phyloP scores from a whole-genome alignment of 2,113 vertebrate species.

The Vulpes lagopus region DNA sequence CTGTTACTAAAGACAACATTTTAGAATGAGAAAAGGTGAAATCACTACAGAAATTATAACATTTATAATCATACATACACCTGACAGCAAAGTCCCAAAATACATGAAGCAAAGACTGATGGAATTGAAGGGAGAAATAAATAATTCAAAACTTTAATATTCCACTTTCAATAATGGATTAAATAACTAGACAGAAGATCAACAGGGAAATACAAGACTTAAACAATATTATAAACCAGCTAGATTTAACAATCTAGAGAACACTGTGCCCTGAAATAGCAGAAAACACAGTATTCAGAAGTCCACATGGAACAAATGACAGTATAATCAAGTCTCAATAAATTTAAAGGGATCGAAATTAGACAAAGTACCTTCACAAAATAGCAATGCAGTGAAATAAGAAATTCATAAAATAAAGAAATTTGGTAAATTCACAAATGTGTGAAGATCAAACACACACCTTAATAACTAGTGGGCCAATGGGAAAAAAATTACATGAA shows the following conservation, averaged over 20 bases:
- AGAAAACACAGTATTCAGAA: neutral
- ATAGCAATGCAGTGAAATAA: neutral
- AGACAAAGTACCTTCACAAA: neutral
- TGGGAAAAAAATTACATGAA: neutral
- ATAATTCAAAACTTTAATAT: neutral
- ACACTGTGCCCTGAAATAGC: neutral
- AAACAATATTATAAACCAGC: neutral
- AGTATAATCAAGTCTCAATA: neutral
- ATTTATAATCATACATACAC: neutral
- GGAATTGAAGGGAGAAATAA: neutral
- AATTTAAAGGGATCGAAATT: neutral
- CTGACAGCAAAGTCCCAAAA: neutral
- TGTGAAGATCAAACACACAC: neutral
- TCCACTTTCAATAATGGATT: neutral
- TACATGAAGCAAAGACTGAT: neutral
- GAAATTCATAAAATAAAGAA: neutral
- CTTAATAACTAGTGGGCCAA: neutral
- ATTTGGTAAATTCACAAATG: neutral
- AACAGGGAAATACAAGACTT: neutral
- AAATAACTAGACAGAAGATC: neutral
- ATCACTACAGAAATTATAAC: neutral
- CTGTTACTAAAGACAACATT: neutral
- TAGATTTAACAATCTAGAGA: neutral
- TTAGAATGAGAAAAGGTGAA: neutral
- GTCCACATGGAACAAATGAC: neutral